phyloP scores from a whole-genome alignment of 2,888 invertebrate species.

The Camponotus fellah region DNA sequence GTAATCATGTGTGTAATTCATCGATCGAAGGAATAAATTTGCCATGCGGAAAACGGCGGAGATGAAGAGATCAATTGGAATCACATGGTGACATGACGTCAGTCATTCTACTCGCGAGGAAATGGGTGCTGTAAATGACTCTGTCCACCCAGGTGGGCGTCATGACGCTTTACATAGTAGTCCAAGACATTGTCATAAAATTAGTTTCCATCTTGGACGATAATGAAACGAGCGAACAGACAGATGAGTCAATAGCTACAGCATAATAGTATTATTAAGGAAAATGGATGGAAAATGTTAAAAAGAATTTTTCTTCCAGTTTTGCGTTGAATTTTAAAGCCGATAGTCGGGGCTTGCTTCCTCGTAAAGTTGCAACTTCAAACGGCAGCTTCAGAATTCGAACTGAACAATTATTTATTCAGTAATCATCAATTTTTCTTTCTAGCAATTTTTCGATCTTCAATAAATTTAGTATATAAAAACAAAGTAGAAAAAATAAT shows the following conservation, averaged over 20 bases:
- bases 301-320: conserved; percentile 25
- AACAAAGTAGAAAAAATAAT: not conserved
- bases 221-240: conserved; percentile 33
- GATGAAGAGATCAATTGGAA: conserved; percentile 47
- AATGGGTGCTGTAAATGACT: conserved; percentile 35
- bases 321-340: not conserved
- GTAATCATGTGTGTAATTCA: not conserved
- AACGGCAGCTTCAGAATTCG: not conserved
- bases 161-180: not conserved
- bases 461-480: not conserved
- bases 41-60: not conserved
- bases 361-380: not conserved
- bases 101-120: conserved; percentile 21
- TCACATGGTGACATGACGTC: conserved; percentile 42
- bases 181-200: conserved; percentile 15
- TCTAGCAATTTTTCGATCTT: not conserved
- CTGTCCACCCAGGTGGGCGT: conserved; percentile 9
- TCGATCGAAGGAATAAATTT: not conserved
- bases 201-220: conserved; percentile 31
- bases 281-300: conserved; percentile 1
- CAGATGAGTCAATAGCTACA: conserved; percentile 40
- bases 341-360: not conserved
- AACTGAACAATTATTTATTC: not conserved
- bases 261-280: conserved; percentile 20
- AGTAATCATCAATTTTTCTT: not conserved